Conservation (phyloP, 2,113 vertebrate species). For the rabbit (Oryctolagus cuniculus) region DNA sequence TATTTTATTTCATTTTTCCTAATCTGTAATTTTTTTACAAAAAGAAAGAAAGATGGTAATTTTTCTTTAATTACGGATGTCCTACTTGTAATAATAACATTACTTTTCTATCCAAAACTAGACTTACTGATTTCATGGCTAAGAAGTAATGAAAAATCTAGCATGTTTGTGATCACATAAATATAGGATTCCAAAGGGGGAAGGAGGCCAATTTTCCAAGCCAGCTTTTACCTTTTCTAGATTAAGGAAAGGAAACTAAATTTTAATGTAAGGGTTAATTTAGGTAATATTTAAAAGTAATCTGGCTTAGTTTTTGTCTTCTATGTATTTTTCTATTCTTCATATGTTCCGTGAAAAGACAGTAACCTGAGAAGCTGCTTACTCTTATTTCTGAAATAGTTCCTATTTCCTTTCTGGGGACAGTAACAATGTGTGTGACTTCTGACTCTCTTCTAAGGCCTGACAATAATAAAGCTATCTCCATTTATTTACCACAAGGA, state of each 20-base stretch:
- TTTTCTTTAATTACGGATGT: neutral
- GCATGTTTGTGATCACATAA: neutral
- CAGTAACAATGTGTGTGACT: neutral
- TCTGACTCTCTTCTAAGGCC: neutral
- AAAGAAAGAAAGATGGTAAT: neutral
- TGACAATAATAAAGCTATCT: neutral
- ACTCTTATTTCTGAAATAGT: neutral
- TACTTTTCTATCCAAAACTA: conserved; percentile 1
- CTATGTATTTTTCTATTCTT: neutral
- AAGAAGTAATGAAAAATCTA: neutral
- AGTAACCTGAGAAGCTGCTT: neutral
- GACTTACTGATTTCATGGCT: neutral
- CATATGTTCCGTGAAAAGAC: neutral
- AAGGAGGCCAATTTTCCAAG: neutral
- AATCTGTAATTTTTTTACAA: neutral
- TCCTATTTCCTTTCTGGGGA: neutral
- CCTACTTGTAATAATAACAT: conserved; percentile 17
- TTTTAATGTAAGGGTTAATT: neutral
- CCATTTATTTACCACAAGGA: neutral
- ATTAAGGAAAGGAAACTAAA: neutral
- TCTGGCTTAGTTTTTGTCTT: neutral
- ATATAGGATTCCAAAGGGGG: neutral
- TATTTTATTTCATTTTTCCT: neutral
- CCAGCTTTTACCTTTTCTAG: neutral
- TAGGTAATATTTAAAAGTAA: neutral